Percentiles rank a stretch among this genome's conserved stretches.
phyloP scores from a whole-genome alignment of 1,140 invertebrate species.

The Cheumatopsyche charites region DNA sequence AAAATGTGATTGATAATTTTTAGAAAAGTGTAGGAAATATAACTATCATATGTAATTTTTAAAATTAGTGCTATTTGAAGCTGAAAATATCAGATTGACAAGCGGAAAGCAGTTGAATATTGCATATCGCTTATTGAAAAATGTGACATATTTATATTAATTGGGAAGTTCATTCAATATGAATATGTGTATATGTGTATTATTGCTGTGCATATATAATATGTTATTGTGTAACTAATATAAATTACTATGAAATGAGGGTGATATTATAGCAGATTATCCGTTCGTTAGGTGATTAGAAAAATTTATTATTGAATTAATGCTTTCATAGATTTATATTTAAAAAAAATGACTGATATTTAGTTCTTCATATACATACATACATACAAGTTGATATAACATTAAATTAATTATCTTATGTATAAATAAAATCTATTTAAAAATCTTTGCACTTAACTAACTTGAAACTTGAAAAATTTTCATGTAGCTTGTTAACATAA shows the following conservation, averaged over 20 bases:
- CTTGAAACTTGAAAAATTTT: no score
- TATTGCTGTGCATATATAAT: neutral
- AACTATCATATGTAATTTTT: no score
- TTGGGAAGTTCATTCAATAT: neutral
- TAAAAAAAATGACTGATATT: constrained; percentile 16
- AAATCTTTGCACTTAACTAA: no score
- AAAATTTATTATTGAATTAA: constrained; percentile 3
- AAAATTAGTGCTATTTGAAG: no score
- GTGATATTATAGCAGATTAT: neutral
- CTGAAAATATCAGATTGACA: no score
- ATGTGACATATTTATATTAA: neutral
- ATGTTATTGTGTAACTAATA: neutral
- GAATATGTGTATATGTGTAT: constrained; percentile 4
- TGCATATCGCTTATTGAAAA: no score
- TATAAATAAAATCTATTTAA: no score
- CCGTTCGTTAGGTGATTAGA: constrained; percentile 7
- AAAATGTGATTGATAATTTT: no score
- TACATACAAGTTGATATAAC: no score
- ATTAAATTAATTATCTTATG: neutral
- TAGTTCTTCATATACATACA: neutral
- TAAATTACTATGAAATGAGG: neutral
- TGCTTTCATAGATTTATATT: neutral
- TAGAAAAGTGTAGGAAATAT: no score
- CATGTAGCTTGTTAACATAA: no score
- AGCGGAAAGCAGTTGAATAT: no score